Evolutionary conservation across 2,888 invertebrate genomes (phyloP).

Genomic region (Schizaphis graminum): DNA sequence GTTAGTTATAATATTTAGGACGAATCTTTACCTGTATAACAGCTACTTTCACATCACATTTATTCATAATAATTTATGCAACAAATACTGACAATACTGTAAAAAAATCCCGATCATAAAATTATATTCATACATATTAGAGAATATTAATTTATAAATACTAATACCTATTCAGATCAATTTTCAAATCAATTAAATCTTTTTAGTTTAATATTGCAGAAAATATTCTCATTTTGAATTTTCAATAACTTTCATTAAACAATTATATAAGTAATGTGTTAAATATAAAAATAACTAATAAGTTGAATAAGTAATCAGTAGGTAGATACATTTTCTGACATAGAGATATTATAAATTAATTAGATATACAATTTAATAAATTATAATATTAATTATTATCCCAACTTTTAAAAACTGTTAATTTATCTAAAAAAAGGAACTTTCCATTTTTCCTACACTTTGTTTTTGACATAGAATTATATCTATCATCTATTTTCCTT

Average conservation of each 20-base stretch:
- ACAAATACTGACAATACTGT: background rate
- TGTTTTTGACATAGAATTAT: no score
- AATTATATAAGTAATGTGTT: background rate
- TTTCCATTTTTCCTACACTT: no score
- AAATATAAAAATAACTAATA: background rate
- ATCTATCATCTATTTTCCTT: no score
- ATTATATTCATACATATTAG: background rate
- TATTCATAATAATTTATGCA: background rate
- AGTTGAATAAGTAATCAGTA: background rate
- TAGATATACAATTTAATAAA: background rate
- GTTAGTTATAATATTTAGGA: background rate
- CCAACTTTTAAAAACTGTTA: background rate
- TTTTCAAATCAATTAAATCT: background rate
- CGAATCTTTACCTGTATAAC: background rate
- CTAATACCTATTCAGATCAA: background rate
- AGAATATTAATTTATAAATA: background rate
- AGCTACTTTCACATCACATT: background rate
- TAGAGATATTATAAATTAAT: background rate
- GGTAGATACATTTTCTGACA: background rate
- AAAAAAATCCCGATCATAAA: background rate
- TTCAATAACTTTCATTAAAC: no score
- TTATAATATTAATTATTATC: background rate
- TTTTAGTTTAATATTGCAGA: background rate
- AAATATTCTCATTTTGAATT: background rate
- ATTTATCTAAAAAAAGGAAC: no score